These are phyloP conservation scores for Drosophila quinaria DNA, from an alignment of 2,888 invertebrate genomes.

Conservation along the genomic window DNA sequence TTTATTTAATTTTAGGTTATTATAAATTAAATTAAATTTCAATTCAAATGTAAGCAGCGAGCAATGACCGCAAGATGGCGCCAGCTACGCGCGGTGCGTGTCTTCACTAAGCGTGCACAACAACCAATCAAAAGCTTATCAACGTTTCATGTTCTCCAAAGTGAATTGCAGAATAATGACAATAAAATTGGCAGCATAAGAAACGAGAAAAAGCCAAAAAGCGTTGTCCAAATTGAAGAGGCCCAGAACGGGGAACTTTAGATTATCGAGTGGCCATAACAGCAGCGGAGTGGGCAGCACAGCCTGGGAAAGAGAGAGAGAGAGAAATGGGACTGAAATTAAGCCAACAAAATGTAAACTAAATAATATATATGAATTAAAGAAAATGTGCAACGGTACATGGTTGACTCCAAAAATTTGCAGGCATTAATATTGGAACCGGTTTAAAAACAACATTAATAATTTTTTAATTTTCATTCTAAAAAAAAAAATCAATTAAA, in stretches of 20 bases:
- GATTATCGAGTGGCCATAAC: conserved; percentile 55
- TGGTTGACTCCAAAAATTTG: no score
- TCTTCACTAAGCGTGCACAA: conserved; percentile 24
- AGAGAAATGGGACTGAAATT: not conserved
- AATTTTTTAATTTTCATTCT: no score
- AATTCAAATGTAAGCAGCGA: not conserved
- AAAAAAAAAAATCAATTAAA: no score
- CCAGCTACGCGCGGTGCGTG: conserved; percentile 13
- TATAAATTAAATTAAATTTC: conserved; percentile 17
- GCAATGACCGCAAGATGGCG: conserved; percentile 31
- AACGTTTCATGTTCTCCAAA: conserved; percentile 50
- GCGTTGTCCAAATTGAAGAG: conserved; percentile 75
- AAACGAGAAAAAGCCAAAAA: conserved; percentile 79
- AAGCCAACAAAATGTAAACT: not conserved
- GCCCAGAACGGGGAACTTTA: conserved; percentile 72
- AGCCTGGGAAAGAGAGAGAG: conserved; percentile 45
- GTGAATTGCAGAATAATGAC: conserved; percentile 81
- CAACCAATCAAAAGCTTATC: no score
- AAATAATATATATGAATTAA: no score
- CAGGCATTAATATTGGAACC: no score
- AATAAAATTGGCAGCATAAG: conserved; percentile 81
- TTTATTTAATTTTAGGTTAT: no score
- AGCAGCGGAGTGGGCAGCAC: conserved; percentile 45
- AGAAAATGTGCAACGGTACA: no score
- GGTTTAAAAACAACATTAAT: no score